phyloP scores from a whole-genome alignment of 2,797 vertebrate genomes.

The Synaphobranchus kaupii region DNA sequence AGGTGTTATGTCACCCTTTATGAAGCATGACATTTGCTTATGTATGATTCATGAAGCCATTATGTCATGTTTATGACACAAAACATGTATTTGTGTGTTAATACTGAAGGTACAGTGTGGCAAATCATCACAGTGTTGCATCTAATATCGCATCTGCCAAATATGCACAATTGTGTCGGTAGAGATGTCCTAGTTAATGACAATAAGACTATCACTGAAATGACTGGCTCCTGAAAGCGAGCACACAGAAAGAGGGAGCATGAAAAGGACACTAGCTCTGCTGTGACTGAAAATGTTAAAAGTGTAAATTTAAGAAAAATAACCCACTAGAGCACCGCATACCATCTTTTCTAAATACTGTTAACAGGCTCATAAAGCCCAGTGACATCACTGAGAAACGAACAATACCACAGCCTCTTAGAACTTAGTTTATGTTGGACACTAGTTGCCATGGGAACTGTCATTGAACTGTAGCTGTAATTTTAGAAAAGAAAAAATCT shows the following conservation, averaged over 20 bases:
- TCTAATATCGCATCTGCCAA: neutral
- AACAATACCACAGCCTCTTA: conserved; percentile 15
- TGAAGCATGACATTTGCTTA: too few relatives aligned
- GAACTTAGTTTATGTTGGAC: conserved; percentile 14
- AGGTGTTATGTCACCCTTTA: too few relatives aligned
- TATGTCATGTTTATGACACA: too few relatives aligned
- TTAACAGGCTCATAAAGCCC: neutral
- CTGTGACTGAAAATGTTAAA: conserved; percentile 19
- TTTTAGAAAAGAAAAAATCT: conserved; percentile 21
- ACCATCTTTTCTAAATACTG: conserved; percentile 16
- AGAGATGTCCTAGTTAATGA: neutral
- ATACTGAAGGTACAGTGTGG: neutral
- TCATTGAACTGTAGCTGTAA: conserved; percentile 6
- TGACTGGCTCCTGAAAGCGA: conserved; percentile 4
- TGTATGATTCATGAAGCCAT: too few relatives aligned
- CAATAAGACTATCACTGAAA: conserved; percentile 2
- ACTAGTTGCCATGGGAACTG: conserved; percentile 16
- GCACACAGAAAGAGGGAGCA: neutral
- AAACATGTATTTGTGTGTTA: neutral
- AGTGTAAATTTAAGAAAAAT: conserved; percentile 10
- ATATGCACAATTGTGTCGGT: neutral
- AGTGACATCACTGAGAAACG: neutral
- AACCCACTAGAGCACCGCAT: neutral
- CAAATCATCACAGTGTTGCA: neutral
- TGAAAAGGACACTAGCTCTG: neutral